phyloP scores from a whole-genome alignment of 2,113 vertebrate genomes.

The Hemicordylus capensis region DNA sequence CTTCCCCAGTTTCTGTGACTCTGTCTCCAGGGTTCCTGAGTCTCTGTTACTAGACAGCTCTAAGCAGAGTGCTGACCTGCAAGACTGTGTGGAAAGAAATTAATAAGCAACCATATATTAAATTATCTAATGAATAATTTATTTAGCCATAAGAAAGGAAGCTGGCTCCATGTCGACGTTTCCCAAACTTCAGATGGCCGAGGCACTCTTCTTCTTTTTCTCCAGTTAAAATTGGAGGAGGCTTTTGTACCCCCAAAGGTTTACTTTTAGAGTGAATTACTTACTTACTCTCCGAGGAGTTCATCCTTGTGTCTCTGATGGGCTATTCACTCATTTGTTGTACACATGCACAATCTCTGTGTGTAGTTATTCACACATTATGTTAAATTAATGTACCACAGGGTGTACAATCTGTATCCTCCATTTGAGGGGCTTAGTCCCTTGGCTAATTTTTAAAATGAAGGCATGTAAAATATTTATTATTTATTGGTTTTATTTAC shows the following conservation, averaged over 20 bases:
- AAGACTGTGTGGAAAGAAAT: not conserved
- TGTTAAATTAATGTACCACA: too few relatives aligned
- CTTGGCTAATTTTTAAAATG: too few relatives aligned
- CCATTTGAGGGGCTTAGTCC: too few relatives aligned
- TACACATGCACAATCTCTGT: too few relatives aligned
- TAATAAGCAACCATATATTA: slow-evolving; percentile 5
- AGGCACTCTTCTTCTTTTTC: not conserved
- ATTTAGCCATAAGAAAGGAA: not conserved
- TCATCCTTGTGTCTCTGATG: not conserved
- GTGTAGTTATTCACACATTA: too few relatives aligned
- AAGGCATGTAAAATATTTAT: too few relatives aligned
- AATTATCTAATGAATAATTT: slow-evolving; percentile 12
- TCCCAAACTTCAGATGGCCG: not conserved
- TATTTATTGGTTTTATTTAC: too few relatives aligned
- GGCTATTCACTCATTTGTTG: too few relatives aligned
- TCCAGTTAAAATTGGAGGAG: not conserved
- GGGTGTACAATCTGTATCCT: too few relatives aligned
- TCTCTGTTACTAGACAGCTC: not conserved
- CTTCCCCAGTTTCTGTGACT: not conserved
- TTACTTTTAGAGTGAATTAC: not conserved
- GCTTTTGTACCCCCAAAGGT: not conserved
- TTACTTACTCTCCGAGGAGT: not conserved
- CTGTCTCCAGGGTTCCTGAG: not conserved
- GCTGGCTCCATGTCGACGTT: not conserved
- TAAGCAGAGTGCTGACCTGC: not conserved